Conservation (phyloP, 37 sponge, comb jelly and placozoan genomes). For the Ephydatia muelleri region DNA sequence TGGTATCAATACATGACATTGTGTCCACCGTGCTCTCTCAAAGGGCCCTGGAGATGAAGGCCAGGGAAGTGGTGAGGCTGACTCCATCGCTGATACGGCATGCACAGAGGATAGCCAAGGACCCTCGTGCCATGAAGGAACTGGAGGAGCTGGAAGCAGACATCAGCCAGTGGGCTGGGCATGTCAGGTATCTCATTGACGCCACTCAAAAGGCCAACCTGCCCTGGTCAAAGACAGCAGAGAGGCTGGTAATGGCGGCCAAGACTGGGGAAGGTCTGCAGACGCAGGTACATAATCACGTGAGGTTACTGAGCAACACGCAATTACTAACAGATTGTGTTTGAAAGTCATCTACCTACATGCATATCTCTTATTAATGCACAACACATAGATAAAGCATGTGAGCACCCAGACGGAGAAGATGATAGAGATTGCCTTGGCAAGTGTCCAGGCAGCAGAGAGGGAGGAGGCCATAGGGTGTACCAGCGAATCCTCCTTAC, state of each 20-base stretch:
- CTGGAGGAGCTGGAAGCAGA: conserved; percentile 17
- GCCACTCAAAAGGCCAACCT: conserved; percentile 61
- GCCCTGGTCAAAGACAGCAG: conserved; percentile 75
- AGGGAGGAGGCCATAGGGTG: conserved; percentile 66
- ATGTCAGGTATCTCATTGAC: conserved; percentile 46
- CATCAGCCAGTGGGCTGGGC: conserved; percentile 60
- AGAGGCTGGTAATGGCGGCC: conserved; percentile 54
- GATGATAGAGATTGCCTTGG: conserved; percentile 65
- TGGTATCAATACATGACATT: conserved; percentile 34
- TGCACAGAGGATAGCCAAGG: conserved; percentile 32
- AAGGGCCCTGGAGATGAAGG: conserved; percentile 49
- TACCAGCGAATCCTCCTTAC: background rate
- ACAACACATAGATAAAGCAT: conserved; percentile 51
- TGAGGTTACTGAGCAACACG: background rate
- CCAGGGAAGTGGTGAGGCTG: conserved; percentile 40
- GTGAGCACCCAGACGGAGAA: conserved; percentile 52
- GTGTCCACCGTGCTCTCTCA: background rate
- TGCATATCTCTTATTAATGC: background rate
- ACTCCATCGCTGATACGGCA: conserved; percentile 50
- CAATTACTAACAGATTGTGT: background rate
- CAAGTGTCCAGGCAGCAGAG: conserved; percentile 56
- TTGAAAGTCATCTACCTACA: background rate
- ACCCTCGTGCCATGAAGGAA: background rate
- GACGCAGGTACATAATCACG: conserved; percentile 29
- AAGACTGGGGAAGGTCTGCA: conserved; percentile 36